Evolutionary conservation across 2,797 vertebrate species (phyloP).

Genomic region (Poeciliopsis gracilis): DNA sequence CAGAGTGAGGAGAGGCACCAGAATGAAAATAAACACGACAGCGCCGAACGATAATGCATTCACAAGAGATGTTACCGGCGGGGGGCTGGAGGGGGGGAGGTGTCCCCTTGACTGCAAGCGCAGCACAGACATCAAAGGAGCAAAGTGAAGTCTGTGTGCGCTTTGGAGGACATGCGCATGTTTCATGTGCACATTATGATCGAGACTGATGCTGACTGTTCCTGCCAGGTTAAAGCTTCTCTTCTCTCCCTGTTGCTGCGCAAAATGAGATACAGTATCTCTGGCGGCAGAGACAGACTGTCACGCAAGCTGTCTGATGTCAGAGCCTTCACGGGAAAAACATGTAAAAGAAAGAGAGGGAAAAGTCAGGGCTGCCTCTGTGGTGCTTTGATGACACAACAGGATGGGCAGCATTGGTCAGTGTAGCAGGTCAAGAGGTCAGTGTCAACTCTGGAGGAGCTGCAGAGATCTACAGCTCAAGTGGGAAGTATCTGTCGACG

Average conservation of each 20-base stretch:
- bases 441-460: neutral
- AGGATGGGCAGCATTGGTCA: neutral
- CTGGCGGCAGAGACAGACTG: slow-evolving; percentile 54
- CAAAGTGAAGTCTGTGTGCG: slow-evolving; percentile 29
- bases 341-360: neutral
- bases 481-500: neutral
- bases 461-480: neutral
- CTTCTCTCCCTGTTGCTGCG: slow-evolving; percentile 43
- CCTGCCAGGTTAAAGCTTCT: slow-evolving; percentile 33
- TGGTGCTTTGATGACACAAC: neutral
- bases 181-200: slow-evolving; percentile 22
- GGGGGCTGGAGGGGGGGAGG: no score
- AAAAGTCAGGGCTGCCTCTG: neutral
- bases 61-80: slow-evolving; percentile 54
- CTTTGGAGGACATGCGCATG: slow-evolving; percentile 22
- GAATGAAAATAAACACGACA: slow-evolving; percentile 76
- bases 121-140: slow-evolving; percentile 75
- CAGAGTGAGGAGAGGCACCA: slow-evolving; percentile 44
- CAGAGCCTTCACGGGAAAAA: slow-evolving; percentile 29
- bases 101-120: slow-evolving; percentile 55
- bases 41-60: slow-evolving; percentile 71
- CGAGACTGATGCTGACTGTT: slow-evolving; percentile 38
- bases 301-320: slow-evolving; percentile 56
- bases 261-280: slow-evolving; percentile 62
- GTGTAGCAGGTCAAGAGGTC: neutral